These are phyloP conservation scores for Himalopsyche anomala DNA, from an alignment of 2,888 invertebrate genomes.

Conservation along the genomic window DNA sequence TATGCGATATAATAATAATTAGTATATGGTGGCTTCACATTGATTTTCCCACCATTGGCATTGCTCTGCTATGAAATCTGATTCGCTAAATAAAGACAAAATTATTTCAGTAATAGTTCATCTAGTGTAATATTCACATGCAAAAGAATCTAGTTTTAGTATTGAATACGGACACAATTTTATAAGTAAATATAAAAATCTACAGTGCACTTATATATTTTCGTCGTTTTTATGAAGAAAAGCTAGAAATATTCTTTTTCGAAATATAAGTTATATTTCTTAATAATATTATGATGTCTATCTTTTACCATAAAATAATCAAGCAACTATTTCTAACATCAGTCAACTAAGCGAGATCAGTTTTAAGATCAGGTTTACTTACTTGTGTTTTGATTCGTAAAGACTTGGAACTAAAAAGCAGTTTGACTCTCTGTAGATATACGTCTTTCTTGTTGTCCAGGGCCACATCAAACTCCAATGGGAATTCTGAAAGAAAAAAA, in stretches of 20 bases:
- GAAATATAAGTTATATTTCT: no score
- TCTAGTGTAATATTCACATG: constrained; percentile 4
- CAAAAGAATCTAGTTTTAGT: not conserved
- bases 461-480: constrained; percentile 73
- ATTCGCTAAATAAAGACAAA: constrained; percentile 11
- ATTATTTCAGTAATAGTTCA: not conserved
- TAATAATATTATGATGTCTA: no score
- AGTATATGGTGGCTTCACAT: not conserved
- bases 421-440: constrained; percentile 77
- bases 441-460: constrained; percentile 71
- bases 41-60: constrained; percentile 32
- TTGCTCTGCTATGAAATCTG: not conserved
- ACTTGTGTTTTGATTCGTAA: constrained; percentile 74
- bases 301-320: no score
- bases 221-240: no score
- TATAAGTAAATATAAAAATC: no score
- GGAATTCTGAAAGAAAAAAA: constrained; percentile 69
- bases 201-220: no score
- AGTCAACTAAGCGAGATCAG: no score
- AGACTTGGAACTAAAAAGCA: constrained; percentile 79
- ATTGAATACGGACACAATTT: not conserved
- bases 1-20: not conserved
- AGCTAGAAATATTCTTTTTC: no score
- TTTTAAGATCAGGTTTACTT: constrained; percentile 58
- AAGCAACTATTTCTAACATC: no score